These are phyloP conservation scores for Bombyx mandarina DNA, from an alignment of 1,140 invertebrate genomes.

Conservation along the genomic window DNA sequence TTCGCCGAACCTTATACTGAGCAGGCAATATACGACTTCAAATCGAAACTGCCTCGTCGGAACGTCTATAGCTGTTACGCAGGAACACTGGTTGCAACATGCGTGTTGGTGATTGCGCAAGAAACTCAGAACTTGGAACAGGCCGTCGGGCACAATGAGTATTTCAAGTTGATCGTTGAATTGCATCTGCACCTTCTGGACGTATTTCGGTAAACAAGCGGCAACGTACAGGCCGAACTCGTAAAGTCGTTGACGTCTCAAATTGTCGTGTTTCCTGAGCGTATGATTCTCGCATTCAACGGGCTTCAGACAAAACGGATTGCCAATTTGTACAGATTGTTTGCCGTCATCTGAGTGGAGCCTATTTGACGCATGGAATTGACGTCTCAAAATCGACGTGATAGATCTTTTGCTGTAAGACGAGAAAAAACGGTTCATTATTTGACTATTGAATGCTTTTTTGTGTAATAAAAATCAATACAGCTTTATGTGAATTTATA, in stretches of 20 bases:
- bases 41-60: conserved; percentile 77
- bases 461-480: too few species aligned
- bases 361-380: conserved; percentile 5
- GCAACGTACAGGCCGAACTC: conserved; percentile 59
- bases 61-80: conserved; percentile 91
- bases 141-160: conserved; percentile 91
- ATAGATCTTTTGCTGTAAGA: conserved; percentile 2
- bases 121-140: conserved; percentile 89
- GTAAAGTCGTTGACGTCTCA: conserved; percentile 39
- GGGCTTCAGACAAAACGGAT: conserved; percentile 41
- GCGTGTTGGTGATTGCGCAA: conserved; percentile 92
- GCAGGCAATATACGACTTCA: conserved; percentile 91
- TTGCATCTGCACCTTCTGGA: conserved; percentile 89
- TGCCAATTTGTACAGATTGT: conserved; percentile 16
- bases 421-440: not conserved
- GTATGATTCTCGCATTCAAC: conserved; percentile 37
- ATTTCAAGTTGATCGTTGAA: conserved; percentile 90
- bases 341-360: not conserved
- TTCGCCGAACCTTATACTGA: conserved; percentile 85
- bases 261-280: conserved; percentile 40
- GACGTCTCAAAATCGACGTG: conserved; percentile 3
- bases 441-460: too few species aligned
- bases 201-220: conserved; percentile 92
- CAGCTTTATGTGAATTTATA: too few species aligned
- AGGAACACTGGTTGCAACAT: conserved; percentile 88